Conservation (phyloP, 2,113 vertebrate species). For the Heterotilapia buettikoferi region DNA sequence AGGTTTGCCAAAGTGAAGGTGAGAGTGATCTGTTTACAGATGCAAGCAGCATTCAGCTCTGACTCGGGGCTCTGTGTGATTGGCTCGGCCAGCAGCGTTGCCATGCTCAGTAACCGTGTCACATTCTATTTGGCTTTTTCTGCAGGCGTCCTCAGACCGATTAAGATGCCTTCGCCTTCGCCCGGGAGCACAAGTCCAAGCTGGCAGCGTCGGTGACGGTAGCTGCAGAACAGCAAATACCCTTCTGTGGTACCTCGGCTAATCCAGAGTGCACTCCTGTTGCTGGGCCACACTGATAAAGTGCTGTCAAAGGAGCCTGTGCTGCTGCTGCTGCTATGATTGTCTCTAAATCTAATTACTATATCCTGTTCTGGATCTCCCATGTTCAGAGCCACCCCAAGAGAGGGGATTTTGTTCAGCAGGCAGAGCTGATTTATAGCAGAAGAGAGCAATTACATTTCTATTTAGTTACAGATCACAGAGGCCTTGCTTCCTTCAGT, state of each 20-base stretch:
- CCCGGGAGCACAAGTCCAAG: background rate
- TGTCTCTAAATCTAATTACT: conserved; percentile 45
- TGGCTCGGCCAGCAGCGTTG: conserved; percentile 18
- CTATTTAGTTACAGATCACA: conserved; percentile 1
- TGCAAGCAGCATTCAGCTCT: conserved; percentile 5
- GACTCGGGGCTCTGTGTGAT: conserved; percentile 21
- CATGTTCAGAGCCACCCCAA: conserved; percentile 23
- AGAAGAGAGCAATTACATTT: background rate
- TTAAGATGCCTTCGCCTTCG: conserved; percentile 27
- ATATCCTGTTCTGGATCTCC: conserved; percentile 35
- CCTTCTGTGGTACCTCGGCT: conserved; percentile 2
- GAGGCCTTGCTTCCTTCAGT: background rate
- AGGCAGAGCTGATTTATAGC: conserved; percentile 19
- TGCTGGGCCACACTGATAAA: conserved; percentile 30
- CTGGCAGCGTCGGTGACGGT: background rate
- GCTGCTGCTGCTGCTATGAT: conserved; percentile 11
- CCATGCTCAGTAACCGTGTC: conserved; percentile 34
- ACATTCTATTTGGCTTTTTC: conserved; percentile 31
- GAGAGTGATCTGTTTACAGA: conserved; percentile 43
- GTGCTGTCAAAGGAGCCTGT: background rate
- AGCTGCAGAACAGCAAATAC: background rate
- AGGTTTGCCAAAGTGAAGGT: conserved; percentile 8
- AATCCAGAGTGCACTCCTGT: background rate
- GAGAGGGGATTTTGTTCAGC: conserved; percentile 6
- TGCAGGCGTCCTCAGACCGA: conserved; percentile 3